phyloP scores from a whole-genome alignment of 2,113 vertebrate genomes.

The Cinclus cinclus region DNA sequence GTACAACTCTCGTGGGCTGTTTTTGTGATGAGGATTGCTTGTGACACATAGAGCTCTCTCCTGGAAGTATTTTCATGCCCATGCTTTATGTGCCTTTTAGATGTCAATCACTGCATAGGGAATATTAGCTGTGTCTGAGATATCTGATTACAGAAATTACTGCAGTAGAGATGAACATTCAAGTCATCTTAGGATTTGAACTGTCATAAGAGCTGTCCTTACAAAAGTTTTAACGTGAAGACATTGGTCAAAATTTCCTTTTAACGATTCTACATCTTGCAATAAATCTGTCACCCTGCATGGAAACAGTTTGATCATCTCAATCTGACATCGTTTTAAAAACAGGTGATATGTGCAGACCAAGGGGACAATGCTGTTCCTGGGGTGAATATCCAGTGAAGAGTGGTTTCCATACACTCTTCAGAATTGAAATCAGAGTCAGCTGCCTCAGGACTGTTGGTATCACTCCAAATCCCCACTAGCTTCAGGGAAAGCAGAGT shows the following conservation, averaged over 20 bases:
- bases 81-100: not conserved
- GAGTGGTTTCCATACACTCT: fast-evolving
- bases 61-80: not conserved
- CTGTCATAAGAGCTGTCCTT: not conserved
- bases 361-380: not conserved
- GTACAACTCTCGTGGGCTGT: fast-evolving
- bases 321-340: not conserved
- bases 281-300: not conserved
- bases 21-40: not conserved
- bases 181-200: not conserved
- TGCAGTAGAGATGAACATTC: not conserved
- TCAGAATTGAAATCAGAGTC: not conserved
- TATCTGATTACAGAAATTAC: not conserved
- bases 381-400: not conserved
- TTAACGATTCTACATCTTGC: not conserved
- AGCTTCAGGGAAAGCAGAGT: not conserved
- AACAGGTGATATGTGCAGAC: not conserved
- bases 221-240: not conserved
- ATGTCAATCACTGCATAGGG: not conserved
- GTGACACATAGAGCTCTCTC: not conserved
- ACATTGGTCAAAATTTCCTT: not conserved
- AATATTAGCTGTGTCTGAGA: not conserved
- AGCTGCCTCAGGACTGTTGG: fast-evolving
- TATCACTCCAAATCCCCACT: not conserved
- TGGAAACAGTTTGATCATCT: not conserved